Evolutionary conservation across 2,888 invertebrate species (phyloP), one percentile per base, ranked within the genome.

Genomic region (Monochamus alternatus): DNA sequence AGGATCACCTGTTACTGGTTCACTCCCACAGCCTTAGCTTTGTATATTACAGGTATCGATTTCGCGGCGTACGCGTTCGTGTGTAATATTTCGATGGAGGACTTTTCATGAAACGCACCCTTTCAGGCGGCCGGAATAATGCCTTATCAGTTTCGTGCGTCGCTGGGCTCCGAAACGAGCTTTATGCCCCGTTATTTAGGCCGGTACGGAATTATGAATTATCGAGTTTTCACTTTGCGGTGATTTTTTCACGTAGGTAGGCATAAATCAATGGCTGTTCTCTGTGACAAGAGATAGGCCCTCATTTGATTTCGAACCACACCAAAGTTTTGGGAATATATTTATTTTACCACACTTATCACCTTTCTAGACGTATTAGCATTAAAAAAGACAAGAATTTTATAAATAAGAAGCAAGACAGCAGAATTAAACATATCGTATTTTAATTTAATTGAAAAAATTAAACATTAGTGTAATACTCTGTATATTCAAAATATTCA

Each of bases 1-100:
- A 47, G 62, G 58, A 73, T 73, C 73, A 73, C 73, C 73, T 73
- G 73, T 73, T 73, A 73, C 73, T 66, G 73, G 66, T 31, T 68
- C 30, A 32, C 10, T 55, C 32, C 12, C 55, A 7, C 55, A 32
- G 31, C 31, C 32, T 67, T 67, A 32, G 32, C 10, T 59, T 32
- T 38, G 38, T 38, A 7, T 38, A 38, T 43, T 55, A 68, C 68
- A 59, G 32, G 55, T 55, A 72, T 72, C 64, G 72, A 72, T 72
- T 64, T 64, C 12, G n/a, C 22, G 30, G 62, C 43, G 63, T 14
- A 60, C 51, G 63, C 38, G 72, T 72, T 59, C 72, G 55, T 72
- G 64, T 43, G 51, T 10, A 43, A 14, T 31, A 67, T 32, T 67
- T 55, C 66, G 8, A 32, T 32, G 55, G 38, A 67, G 52, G 30